Percentiles rank a stretch among this genome's conserved stretches.
Conservation (phyloP, 1,140 invertebrate species). For the Polyergus mexicanus region DNA sequence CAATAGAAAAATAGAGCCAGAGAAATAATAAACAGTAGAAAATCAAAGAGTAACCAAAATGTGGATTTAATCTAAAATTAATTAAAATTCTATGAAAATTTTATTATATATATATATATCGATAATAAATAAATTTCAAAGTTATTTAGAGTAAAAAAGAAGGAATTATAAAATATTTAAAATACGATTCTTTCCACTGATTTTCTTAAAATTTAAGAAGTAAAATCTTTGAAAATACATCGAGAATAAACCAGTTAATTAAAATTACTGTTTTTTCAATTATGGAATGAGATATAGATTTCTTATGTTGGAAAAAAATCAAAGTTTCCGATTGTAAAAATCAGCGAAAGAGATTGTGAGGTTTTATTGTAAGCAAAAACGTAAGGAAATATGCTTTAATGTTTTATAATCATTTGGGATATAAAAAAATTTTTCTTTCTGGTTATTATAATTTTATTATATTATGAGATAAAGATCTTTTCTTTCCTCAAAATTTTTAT, state of each 20-base stretch:
- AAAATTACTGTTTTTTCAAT: neutral
- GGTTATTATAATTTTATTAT: neutral
- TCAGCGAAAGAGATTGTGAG: neutral
- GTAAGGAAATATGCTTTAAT: neutral
- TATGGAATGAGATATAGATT: too few species aligned
- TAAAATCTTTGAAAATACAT: neutral
- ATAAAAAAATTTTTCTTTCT: neutral
- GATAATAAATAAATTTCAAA: constrained; percentile 10
- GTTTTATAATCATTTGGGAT: neutral
- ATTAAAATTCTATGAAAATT: constrained; percentile 6
- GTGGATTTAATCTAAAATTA: constrained; percentile 9
- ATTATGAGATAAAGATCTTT: neutral
- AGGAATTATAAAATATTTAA: neutral
- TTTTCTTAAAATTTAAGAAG: neutral
- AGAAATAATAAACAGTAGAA: too few species aligned
- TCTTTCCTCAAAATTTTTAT: neutral
- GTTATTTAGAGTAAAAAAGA: neutral
- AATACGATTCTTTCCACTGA: neutral
- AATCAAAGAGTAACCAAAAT: too few species aligned
- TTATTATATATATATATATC: neutral
- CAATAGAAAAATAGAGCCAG: too few species aligned
- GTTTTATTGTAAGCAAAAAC: neutral
- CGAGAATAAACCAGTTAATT: constrained; percentile 1
- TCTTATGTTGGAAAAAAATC: too few species aligned
- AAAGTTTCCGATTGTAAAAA: neutral